Percentiles rank a stretch among this genome's conserved stretches.
These are phyloP conservation scores for Dipodomys stephensi DNA, from an alignment of 2,113 vertebrate genomes.

Conservation along the genomic window DNA sequence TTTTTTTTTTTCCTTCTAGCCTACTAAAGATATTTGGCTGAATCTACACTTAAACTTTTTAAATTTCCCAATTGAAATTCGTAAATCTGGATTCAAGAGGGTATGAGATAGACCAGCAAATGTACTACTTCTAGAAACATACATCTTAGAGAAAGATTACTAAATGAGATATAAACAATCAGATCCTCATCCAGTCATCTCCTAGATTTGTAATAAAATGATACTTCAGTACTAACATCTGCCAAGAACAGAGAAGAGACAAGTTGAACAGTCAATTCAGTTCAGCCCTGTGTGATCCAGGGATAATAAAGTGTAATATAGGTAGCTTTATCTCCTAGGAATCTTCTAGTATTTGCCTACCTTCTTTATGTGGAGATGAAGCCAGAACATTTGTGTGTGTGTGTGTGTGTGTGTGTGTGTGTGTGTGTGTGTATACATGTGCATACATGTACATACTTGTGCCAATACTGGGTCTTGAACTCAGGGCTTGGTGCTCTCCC, in stretches of 20 bases:
- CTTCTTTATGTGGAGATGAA: not conserved
- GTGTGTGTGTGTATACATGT: too few species aligned
- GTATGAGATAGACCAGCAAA: not conserved
- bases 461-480: too few species aligned
- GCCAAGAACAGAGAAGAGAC: not conserved
- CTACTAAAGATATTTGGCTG: not conserved
- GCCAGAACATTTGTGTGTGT: not conserved
- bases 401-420: too few species aligned
- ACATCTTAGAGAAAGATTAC: not conserved
- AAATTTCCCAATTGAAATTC: not conserved
- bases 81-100: conserved; percentile 39
- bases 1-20: not conserved
- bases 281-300: not conserved
- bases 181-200: not conserved
- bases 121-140: not conserved
- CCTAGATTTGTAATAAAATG: conserved; percentile 13
- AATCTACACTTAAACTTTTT: not conserved
- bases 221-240: not conserved
- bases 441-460: too few species aligned
- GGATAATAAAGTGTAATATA: not conserved
- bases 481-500: too few species aligned
- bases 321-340: not conserved
- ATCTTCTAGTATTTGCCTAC: not conserved
- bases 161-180: conserved; percentile 12
- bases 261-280: not conserved